These are phyloP conservation scores for Morinoia aosen DNA, from an alignment of 2,888 invertebrate genomes.

Conservation along the genomic window DNA sequence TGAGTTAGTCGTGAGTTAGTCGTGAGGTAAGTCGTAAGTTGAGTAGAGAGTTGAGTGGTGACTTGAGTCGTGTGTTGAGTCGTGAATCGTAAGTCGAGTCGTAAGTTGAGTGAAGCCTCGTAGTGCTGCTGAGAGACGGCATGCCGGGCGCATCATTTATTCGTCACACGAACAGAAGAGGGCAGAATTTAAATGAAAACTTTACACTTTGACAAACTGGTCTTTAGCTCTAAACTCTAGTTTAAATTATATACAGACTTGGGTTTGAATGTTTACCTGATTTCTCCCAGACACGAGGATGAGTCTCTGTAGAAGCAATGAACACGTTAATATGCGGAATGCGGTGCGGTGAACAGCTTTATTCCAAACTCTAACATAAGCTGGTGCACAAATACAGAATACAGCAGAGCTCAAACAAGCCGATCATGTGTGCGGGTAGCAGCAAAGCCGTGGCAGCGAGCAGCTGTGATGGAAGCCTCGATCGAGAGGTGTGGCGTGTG, in stretches of 20 bases:
- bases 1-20: no score
- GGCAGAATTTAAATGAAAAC: neutral
- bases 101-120: neutral
- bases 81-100: neutral
- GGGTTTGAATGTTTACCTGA: slow-evolving; percentile 61
- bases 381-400: neutral
- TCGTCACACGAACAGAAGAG: slow-evolving; percentile 12
- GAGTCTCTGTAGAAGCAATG: slow-evolving; percentile 62
- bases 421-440: neutral
- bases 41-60: no score
- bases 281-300: slow-evolving; percentile 66
- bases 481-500: neutral
- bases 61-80: no score
- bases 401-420: neutral
- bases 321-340: slow-evolving; percentile 34
- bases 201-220: neutral
- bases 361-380: neutral
- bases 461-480: neutral
- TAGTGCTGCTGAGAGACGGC: neutral
- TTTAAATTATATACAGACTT: slow-evolving; percentile 8
- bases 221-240: neutral
- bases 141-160: neutral
- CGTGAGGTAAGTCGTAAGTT: no score
- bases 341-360: neutral
- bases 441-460: neutral